Percentiles rank a stretch among this genome's conserved stretches.
These are phyloP conservation scores for Holothuria glaberrima DNA, from an alignment of 35 echinoderm and acorn worm genomes.

Conservation along the genomic window DNA sequence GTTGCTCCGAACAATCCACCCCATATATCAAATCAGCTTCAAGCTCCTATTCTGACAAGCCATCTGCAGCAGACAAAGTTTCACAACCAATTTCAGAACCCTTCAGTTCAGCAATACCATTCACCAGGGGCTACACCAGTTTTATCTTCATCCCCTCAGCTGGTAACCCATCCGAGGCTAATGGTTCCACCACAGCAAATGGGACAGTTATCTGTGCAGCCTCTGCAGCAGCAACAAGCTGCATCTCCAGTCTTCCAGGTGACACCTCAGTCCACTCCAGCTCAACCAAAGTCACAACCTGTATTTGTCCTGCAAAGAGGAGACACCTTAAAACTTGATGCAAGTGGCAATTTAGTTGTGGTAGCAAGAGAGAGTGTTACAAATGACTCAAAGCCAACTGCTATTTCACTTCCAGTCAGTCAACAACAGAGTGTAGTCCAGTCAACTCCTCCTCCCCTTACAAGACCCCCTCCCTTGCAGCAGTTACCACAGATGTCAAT, in stretches of 20 bases:
- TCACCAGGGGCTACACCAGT: background rate
- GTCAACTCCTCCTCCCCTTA: background rate
- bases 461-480: background rate
- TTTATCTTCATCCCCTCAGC: background rate
- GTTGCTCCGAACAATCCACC: background rate
- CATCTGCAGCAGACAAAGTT: slow-evolving; percentile 24
- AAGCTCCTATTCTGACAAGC: slow-evolving; percentile 22
- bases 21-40: background rate
- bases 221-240: slow-evolving; percentile 27
- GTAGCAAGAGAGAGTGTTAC: slow-evolving; percentile 40
- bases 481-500: slow-evolving; percentile 1
- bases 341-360: slow-evolving; percentile 58
- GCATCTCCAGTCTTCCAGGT: slow-evolving; percentile 23
- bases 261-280: slow-evolving; percentile 5
- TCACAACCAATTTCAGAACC: background rate
- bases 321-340: slow-evolving; percentile 59
- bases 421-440: slow-evolving; percentile 3
- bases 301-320: slow-evolving; percentile 62
- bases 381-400: background rate
- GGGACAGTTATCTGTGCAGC: background rate
- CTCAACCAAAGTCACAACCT: slow-evolving; percentile 24
- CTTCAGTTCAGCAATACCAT: background rate
- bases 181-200: slow-evolving; percentile 8
- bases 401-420: background rate
- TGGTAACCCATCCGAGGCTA: background rate